Conservation (phyloP, 2,888 invertebrate genomes). For the Coecobrya sp. region DNA sequence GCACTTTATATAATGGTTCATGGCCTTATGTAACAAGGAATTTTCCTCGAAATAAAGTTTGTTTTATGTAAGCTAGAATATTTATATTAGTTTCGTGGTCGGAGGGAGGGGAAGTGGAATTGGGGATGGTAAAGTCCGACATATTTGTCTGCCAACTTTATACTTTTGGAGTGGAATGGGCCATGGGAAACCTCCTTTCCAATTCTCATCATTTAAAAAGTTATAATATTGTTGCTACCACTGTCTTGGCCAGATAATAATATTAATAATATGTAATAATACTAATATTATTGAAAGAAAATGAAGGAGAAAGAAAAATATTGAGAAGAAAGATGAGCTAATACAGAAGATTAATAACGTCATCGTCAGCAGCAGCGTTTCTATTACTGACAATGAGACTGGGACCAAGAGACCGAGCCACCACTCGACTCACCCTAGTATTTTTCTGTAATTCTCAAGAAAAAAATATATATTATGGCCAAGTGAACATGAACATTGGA, state of each 20-base stretch:
- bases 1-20: no score
- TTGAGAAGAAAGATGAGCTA: not conserved
- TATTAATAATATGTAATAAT: not conserved
- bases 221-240: no score
- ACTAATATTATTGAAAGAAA: not conserved
- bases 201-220: not conserved
- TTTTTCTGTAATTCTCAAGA: not conserved
- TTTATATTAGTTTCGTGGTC: no score
- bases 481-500: not conserved
- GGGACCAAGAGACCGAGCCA: not conserved
- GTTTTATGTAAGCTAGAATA: no score
- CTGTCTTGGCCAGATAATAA: slow-evolving; percentile 55
- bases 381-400: not conserved
- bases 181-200: not conserved
- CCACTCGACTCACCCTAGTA: not conserved
- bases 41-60: no score
- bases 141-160: slow-evolving; percentile 9
- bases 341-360: not conserved
- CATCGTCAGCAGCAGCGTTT: not conserved
- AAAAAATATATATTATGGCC: not conserved
- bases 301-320: slow-evolving; percentile 38
- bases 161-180: not conserved
- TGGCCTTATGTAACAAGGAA: no score
- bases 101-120: slow-evolving; percentile 3
- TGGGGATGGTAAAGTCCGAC: not conserved